Percentiles rank a stretch among this genome's conserved stretches.
These are phyloP conservation scores for Drosophila ironensis DNA, from an alignment of 1,140 invertebrate species.

Conservation along the genomic window DNA sequence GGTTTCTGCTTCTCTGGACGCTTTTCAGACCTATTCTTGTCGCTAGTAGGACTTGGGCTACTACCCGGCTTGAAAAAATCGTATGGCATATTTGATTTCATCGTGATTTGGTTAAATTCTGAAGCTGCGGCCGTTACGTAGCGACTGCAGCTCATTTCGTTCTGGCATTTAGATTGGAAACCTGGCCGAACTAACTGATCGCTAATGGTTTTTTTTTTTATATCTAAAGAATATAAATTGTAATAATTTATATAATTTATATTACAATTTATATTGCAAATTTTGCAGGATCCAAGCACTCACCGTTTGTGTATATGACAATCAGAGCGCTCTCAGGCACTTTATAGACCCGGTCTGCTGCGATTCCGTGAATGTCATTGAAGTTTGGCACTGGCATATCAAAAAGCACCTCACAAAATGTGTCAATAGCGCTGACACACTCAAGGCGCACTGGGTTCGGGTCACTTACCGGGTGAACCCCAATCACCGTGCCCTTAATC, in stretches of 20 bases:
- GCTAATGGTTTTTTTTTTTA: no score
- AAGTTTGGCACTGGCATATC: conserved; percentile 60
- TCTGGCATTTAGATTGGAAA: no score
- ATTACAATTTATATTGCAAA: no score
- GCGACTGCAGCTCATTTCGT: conserved; percentile 15
- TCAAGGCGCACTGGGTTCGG: conserved; percentile 77
- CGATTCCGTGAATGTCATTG: conserved; percentile 69
- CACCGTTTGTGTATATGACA: conserved; percentile 42
- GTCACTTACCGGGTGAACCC: conserved; percentile 83
- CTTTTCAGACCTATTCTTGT: not conserved
- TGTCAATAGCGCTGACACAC: conserved; percentile 65
- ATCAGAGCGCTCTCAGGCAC: conserved; percentile 64
- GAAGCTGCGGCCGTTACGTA: conserved; percentile 30
- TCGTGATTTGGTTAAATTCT: conserved; percentile 35
- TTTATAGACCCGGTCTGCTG: conserved; percentile 65
- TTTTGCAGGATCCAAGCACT: not conserved
- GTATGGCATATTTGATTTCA: conserved; percentile 43
- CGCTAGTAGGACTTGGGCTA: not conserved
- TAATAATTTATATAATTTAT: no score
- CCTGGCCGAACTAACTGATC: no score
- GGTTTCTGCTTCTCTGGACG: no score
- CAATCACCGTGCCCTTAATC: conserved; percentile 91
- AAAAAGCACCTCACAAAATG: conserved; percentile 70
- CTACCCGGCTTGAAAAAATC: conserved; percentile 31
- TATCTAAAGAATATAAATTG: no score